Evolutionary conservation across 2,888 invertebrate genomes (phyloP).

Genomic region (Linyphia triangularis): DNA sequence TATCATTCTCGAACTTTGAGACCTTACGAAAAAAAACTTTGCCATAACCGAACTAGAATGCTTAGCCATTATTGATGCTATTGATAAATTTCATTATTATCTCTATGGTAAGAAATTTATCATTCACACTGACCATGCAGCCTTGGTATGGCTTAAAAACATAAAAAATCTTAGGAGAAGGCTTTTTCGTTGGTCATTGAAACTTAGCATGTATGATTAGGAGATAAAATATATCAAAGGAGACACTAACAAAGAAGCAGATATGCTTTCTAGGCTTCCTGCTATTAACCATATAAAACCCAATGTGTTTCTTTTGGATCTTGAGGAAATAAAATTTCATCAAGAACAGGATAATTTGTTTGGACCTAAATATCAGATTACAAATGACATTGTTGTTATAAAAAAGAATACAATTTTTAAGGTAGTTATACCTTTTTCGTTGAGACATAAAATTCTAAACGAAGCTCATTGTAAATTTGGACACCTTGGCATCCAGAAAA

Average conservation of each 20-base stretch:
- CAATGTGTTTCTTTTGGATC: neutral
- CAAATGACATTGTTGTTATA: neutral
- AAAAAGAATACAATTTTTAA: neutral
- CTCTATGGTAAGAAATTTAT: neutral
- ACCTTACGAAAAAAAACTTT: constrained; percentile 4
- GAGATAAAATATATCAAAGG: neutral
- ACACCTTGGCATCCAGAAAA: no score
- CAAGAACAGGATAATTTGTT: neutral
- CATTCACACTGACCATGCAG: neutral
- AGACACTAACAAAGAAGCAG: neutral
- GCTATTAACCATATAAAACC: neutral
- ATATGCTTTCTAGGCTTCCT: neutral
- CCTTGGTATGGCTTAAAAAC: constrained; percentile 18
- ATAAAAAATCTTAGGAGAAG: constrained; percentile 10
- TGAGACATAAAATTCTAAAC: no score
- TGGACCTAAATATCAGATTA: neutral
- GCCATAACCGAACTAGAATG: constrained; percentile 13
- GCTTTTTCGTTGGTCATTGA: neutral
- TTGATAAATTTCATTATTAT: constrained; percentile 18
- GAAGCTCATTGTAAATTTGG: no score
- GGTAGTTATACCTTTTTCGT: no score
- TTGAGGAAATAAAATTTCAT: neutral
- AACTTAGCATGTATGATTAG: neutral
- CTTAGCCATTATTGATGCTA: neutral
- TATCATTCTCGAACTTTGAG: neutral